These are phyloP conservation scores for Metacarcinus magister DNA, from an alignment of 2,888 invertebrate species.

Conservation along the genomic window DNA sequence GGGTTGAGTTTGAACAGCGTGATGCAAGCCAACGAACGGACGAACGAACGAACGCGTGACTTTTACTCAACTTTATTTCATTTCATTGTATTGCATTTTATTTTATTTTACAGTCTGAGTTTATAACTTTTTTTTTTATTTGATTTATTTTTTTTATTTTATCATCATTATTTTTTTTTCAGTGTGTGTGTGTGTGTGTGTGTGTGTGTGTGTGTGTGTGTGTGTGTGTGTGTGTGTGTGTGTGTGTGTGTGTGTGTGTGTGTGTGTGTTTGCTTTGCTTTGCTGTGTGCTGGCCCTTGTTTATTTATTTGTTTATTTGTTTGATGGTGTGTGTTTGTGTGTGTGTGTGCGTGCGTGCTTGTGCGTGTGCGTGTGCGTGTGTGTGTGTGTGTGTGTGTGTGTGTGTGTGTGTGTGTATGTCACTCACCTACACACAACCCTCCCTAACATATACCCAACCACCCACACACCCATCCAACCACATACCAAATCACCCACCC, in stretches of 20 bases:
- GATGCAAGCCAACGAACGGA: neutral
- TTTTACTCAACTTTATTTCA: neutral
- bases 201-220: neutral
- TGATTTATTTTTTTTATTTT: too few species aligned
- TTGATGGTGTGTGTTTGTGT: too few species aligned
- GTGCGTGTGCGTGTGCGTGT: too few species aligned
- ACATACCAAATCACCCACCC: neutral
- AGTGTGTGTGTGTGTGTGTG: neutral
- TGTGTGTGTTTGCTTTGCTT: too few species aligned
- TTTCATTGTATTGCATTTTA: neutral
- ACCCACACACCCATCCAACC: neutral
- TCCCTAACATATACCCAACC: neutral
- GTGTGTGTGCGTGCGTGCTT: too few species aligned
- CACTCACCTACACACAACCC: neutral
- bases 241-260: too few species aligned
- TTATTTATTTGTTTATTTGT: too few species aligned
- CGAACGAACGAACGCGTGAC: neutral
- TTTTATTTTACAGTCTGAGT: too few species aligned
- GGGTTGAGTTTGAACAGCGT: neutral
- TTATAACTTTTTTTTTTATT: too few species aligned
- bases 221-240: constrained; percentile 54
- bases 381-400: constrained; percentile 1
- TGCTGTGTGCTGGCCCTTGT: too few species aligned
- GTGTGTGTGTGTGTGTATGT: neutral
- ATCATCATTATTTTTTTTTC: too few species aligned